Percentiles rank a stretch among this genome's conserved stretches.
These are phyloP conservation scores for Nyctibius bracteatus DNA, from an alignment of 2,113 vertebrate species.

Conservation along the genomic window DNA sequence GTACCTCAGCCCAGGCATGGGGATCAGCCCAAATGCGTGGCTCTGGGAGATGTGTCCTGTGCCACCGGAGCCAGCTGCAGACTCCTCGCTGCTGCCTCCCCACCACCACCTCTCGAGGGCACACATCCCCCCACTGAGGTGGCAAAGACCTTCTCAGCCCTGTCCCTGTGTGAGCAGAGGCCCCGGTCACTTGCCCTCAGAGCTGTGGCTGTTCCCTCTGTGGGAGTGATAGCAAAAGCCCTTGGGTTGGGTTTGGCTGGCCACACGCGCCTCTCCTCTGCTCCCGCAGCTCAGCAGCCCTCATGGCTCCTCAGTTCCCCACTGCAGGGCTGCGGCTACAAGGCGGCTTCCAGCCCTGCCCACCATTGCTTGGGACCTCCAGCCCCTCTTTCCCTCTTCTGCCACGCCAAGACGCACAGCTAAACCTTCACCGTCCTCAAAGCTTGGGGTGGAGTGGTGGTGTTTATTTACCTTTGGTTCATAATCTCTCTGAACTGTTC, in stretches of 20 bases:
- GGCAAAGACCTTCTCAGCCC: neutral
- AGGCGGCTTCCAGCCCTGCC: neutral
- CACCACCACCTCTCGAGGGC: neutral
- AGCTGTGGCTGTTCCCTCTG: accelerated
- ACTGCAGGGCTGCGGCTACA: neutral
- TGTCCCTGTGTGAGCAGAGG: neutral
- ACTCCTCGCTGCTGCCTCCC: neutral
- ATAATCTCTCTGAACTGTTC: slow-evolving; percentile 51
- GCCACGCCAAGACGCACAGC: accelerated
- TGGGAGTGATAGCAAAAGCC: neutral
- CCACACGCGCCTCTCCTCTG: neutral
- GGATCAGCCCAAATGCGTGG: neutral
- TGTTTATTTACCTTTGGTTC: slow-evolving; percentile 12
- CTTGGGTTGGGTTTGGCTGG: neutral
- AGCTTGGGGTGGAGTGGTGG: neutral
- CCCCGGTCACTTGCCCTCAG: accelerated
- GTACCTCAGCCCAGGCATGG: neutral
- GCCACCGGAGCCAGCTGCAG: neutral
- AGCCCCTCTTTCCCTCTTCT: neutral
- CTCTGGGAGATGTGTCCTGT: accelerated
- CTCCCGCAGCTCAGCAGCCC: neutral
- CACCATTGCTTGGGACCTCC: accelerated
- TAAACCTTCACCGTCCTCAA: neutral
- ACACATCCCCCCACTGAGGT: accelerated
- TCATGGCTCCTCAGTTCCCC: neutral